Evolutionary conservation across 2,888 invertebrate genomes (phyloP).

Genomic region (Eupithecia inturbata): DNA sequence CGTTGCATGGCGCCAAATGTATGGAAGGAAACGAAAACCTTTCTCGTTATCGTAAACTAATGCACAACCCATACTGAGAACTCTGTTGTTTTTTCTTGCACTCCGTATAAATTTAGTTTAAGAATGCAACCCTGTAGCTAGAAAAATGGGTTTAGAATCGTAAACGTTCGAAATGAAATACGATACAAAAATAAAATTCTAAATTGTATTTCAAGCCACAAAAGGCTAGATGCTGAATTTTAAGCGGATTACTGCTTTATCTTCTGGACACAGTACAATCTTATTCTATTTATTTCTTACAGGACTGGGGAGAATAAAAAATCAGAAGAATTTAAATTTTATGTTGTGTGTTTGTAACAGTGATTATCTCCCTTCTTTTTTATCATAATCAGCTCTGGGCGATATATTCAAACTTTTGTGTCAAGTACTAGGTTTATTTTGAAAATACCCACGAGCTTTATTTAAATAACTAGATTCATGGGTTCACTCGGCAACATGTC

Average conservation of each 20-base stretch:
- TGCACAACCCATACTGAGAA: neutral
- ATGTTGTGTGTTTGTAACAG: neutral
- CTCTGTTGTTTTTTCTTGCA: neutral
- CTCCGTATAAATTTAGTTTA: neutral
- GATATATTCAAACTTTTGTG: neutral
- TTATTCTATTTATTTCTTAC: neutral
- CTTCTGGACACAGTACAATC: neutral
- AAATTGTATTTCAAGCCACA: neutral
- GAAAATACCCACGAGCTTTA: neutral
- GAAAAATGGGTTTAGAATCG: neutral
- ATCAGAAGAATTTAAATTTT: neutral
- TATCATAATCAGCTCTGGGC: neutral
- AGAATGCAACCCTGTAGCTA: neutral
- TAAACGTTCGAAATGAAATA: neutral
- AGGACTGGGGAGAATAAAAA: neutral
- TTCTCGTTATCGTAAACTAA: neutral
- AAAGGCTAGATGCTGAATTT: slow-evolving; percentile 7
- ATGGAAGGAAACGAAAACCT: neutral
- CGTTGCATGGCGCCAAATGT: no score
- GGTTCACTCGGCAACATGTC: slow-evolving; percentile 8
- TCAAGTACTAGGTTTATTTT: neutral
- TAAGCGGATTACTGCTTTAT: slow-evolving; percentile 11
- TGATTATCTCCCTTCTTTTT: neutral
- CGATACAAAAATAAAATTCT: neutral
- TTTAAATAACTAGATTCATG: slow-evolving; percentile 11